Evolutionary conservation across 2,888 invertebrate genomes (phyloP).

Genomic region (Lingula anatina): DNA sequence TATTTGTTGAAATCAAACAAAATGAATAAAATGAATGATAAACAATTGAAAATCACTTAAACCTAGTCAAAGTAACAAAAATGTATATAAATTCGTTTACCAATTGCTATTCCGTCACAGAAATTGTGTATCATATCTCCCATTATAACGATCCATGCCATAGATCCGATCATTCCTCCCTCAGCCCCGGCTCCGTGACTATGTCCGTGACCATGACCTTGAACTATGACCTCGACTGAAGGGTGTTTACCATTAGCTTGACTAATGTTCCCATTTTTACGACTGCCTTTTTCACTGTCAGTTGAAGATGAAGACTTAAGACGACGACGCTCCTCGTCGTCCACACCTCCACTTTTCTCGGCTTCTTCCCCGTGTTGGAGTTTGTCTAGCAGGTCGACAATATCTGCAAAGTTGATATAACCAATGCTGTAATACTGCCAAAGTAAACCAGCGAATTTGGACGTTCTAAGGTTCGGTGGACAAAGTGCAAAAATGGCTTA

Average conservation of each 20-base stretch:
- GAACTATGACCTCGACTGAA: slow-evolving; percentile 1
- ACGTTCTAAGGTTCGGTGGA: no score
- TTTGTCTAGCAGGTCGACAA: neutral
- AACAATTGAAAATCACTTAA: no score
- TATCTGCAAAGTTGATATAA: no score
- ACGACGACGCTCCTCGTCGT: neutral
- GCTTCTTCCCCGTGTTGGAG: slow-evolving; percentile 1
- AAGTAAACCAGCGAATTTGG: no score
- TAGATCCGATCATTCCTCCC: slow-evolving; percentile 70
- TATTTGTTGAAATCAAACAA: no score
- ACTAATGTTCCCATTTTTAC: no score
- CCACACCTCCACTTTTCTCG: neutral
- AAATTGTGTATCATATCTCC: slow-evolving; percentile 94
- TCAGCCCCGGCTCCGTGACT: slow-evolving; percentile 20
- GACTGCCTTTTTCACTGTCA: neutral
- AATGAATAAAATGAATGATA: no score
- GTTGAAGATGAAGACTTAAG: neutral
- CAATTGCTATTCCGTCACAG: slow-evolving; percentile 90
- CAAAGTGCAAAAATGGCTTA: no score
- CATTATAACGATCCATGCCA: slow-evolving; percentile 95
- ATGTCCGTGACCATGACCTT: slow-evolving; percentile 19
- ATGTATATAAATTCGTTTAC: no score
- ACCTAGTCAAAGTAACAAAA: no score
- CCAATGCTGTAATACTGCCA: no score
- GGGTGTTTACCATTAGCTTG: no score